Percentiles rank a stretch among this genome's conserved stretches.
Evolutionary conservation across 2,113 vertebrate genomes (phyloP).

Genomic region (Chelonoidis abingdonii): DNA sequence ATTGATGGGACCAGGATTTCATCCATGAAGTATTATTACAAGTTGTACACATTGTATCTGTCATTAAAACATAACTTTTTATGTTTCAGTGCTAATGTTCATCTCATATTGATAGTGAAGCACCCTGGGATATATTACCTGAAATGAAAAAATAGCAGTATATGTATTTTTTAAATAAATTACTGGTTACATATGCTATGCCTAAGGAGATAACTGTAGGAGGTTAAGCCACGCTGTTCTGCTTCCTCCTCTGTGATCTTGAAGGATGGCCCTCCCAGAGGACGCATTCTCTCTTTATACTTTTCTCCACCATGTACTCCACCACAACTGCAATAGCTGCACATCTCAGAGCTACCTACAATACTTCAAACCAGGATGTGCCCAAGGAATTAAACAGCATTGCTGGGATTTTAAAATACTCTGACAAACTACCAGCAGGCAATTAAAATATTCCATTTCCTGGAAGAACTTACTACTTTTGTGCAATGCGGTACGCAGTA

Average conservation of each 20-base stretch:
- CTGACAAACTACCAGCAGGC: background rate
- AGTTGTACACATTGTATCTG: background rate
- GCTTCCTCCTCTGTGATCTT: background rate
- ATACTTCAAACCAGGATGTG: background rate
- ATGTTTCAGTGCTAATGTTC: background rate
- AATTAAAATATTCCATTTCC: background rate
- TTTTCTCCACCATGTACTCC: background rate
- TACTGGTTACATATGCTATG: rapidly evolving
- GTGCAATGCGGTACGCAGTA: background rate
- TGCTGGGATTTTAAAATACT: background rate
- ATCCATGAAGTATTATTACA: background rate
- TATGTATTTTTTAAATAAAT: background rate
- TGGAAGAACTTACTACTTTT: background rate
- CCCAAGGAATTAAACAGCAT: background rate
- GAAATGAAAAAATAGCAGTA: background rate
- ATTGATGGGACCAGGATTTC: background rate
- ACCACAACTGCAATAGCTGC: background rate
- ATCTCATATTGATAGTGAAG: background rate
- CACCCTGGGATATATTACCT: background rate
- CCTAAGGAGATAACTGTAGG: background rate
- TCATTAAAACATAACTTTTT: background rate
- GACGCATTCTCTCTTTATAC: background rate
- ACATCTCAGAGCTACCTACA: background rate
- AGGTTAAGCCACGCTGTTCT: background rate
- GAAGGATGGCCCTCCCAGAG: background rate